Conservation (phyloP, 2,113 vertebrate genomes). For the Caloenas nicobarica region DNA sequence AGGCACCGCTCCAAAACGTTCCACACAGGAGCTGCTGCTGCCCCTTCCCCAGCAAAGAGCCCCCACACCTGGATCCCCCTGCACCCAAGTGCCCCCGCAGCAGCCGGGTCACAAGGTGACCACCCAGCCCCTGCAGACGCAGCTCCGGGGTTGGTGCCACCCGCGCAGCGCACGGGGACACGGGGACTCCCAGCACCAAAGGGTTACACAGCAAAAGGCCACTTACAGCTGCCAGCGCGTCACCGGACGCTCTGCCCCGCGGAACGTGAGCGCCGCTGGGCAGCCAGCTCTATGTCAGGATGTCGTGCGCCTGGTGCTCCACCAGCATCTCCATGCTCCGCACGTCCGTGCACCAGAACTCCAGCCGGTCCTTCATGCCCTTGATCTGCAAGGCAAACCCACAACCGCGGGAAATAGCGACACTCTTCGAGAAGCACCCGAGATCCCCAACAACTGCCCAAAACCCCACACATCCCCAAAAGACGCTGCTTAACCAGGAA, state of each 20-base stretch:
- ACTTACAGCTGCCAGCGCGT: neutral
- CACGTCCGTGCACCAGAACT: conserved; percentile 94
- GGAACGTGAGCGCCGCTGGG: no score
- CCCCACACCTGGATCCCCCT: neutral
- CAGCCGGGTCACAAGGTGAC: neutral
- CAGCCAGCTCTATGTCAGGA: conserved; percentile 83
- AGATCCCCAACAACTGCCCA: neutral
- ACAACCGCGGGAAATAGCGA: neutral
- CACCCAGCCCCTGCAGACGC: neutral
- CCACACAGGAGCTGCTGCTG: neutral
- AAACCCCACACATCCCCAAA: fast-evolving
- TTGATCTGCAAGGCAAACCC: conserved; percentile 83
- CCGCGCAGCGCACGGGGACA: no score
- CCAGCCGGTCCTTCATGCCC: conserved; percentile 96
- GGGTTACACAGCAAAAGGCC: conserved; percentile 62
- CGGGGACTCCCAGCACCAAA: conserved; percentile 48
- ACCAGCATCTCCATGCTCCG: conserved; percentile 97
- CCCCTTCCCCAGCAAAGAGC: neutral
- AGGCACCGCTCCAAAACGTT: neutral
- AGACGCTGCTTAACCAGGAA: neutral
- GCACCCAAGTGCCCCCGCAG: neutral
- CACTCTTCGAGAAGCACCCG: fast-evolving
- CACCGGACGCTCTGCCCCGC: no score
- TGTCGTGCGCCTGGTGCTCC: conserved; percentile 96
- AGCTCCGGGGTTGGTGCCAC: no score